Evolutionary conservation across 2,113 vertebrate genomes (phyloP), one percentile per base, ranked within the genome.

Genomic region (Vanacampus margaritifer): DNA sequence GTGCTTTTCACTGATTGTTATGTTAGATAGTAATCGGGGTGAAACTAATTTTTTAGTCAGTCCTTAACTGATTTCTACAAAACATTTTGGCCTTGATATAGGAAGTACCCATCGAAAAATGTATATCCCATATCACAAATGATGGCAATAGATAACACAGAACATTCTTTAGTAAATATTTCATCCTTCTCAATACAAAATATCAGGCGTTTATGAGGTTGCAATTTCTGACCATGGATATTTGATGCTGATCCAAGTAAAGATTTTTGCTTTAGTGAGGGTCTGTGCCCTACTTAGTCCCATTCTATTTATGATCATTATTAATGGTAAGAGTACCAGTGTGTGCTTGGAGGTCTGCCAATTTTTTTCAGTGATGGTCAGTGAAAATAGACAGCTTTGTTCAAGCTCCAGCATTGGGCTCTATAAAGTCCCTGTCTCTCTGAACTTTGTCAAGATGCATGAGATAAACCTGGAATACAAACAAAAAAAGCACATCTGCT

Each of bases 271-370:
- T 11, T n/a, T 36, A 19, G 17, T 14, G 21, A 6, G 16, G 54
- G 26, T 57, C 54, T 57, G 28, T 57, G 54, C 54, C 23, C 9
- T 59, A 36, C 35, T 21, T 59, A 59, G 57, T 36, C 32, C 4
- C 57, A 37, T 36, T 37, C 57, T 36, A 59, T 59, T 59, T 59
- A n/a, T 59, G 32, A 59, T 36, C 32, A 59, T 59, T 59, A 21
- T 36, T 36, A 36, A 59, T 36, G 1, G 32, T 37, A 19, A 59
- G 32, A 59, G 32, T 19, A 36, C 35, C 35, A 12, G 5, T 54
- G 12, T 54, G 11, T 26, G 12, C 23, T 54, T 24, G 51, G 51
- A 54, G 51, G 24, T 54, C 23, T 53, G n/a, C 46, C 46, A 48
- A 48, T 21, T 48, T 48, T n/a, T 48, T 23, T 51, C 19, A n/a